Evolutionary conservation across 2,888 invertebrate genomes (phyloP).

Genomic region (Phengaris arion): DNA sequence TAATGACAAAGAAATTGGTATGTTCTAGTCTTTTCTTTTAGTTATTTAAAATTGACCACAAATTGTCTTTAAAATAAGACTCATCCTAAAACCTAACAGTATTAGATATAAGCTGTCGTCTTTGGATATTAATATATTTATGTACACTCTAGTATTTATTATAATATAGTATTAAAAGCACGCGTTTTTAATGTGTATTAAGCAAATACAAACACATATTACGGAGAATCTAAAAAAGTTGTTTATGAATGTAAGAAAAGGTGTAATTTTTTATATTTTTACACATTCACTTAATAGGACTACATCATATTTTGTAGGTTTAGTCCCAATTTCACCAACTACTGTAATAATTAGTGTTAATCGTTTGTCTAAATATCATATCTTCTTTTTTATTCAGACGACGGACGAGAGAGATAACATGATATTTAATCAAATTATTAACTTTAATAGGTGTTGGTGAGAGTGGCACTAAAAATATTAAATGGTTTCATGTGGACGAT

Average conservation of each 20-base stretch:
- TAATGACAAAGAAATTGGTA: no score
- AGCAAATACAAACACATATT: not conserved
- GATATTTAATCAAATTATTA: no score
- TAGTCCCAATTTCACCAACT: no score
- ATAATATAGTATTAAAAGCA: not conserved
- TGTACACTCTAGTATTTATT: not conserved
- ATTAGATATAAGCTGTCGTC: not conserved
- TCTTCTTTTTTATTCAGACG: no score
- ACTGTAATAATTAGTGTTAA: no score
- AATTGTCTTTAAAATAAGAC: not conserved
- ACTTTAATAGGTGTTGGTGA: no score
- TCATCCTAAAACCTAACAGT: not conserved
- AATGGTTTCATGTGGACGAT: no score
- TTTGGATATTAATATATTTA: not conserved
- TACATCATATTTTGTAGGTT: not conserved
- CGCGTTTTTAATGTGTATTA: not conserved
- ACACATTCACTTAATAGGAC: not conserved
- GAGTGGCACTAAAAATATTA: no score
- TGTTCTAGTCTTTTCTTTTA: no score
- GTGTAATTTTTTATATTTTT: not conserved
- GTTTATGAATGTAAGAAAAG: not conserved
- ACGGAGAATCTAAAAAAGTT: not conserved
- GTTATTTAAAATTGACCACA: not conserved
- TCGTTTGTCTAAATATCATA: no score
- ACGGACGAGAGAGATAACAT: no score